Conservation (phyloP, 2,797 vertebrate genomes). For the Australoheros facetus region DNA sequence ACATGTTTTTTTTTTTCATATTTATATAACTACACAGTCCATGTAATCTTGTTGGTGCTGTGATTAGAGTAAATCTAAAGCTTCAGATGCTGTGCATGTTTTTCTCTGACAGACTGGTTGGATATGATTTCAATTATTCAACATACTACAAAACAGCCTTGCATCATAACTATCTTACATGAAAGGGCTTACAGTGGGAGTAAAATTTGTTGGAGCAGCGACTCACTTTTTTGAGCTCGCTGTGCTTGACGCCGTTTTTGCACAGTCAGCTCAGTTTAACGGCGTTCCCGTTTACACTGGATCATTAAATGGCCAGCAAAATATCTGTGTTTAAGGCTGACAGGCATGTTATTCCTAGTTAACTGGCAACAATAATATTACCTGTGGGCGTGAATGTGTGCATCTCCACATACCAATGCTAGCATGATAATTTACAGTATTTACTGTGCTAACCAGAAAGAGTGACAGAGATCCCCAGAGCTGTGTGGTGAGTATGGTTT, state of each 20-base stretch:
- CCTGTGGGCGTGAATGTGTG: neutral
- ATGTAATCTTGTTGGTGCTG: constrained; percentile 32
- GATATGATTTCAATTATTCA: constrained; percentile 33
- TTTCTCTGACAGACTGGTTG: constrained; percentile 11
- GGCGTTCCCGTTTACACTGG: constrained; percentile 42
- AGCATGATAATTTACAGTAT: neutral
- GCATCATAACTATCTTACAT: constrained; percentile 44
- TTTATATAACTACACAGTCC: constrained; percentile 36
- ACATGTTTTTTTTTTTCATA: constrained; percentile 38
- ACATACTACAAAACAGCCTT: constrained; percentile 30
- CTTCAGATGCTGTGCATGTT: constrained; percentile 11
- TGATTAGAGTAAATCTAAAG: constrained; percentile 43
- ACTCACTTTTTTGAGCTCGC: constrained; percentile 14
- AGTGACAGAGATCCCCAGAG: neutral
- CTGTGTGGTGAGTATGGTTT: neutral
- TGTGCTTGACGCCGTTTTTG: constrained; percentile 22
- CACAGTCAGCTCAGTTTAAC: constrained; percentile 27
- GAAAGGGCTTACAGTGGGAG: constrained; percentile 29
- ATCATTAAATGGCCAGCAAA: constrained; percentile 32
- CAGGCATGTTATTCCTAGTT: neutral
- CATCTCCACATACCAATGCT: neutral
- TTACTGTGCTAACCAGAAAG: neutral
- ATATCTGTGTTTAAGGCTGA: neutral
- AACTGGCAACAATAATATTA: constrained; percentile 2
- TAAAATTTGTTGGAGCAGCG: constrained; percentile 7